phyloP scores from a whole-genome alignment of 2,888 invertebrate species.

The Drosophila conformis region DNA sequence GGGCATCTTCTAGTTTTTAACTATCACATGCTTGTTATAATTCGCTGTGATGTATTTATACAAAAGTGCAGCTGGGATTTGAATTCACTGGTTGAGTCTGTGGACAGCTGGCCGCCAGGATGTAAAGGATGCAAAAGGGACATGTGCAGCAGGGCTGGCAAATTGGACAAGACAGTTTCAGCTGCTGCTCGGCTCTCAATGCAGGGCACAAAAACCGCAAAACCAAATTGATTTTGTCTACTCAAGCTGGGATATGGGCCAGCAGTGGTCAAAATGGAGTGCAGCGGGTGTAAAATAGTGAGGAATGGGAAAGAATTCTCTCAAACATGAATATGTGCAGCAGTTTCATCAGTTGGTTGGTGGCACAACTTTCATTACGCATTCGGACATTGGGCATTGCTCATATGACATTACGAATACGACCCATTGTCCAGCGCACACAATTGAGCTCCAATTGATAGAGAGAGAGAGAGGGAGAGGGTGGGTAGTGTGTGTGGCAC shows the following conservation, averaged over 20 bases:
- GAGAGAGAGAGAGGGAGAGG: background rate
- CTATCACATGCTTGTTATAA: constrained; percentile 35
- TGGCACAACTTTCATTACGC: constrained; percentile 76
- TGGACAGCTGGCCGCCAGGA: constrained; percentile 18
- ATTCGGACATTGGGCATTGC: constrained; percentile 67
- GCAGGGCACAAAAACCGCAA: constrained; percentile 69
- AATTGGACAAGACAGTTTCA: constrained; percentile 60
- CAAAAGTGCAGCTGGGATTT: constrained; percentile 59
- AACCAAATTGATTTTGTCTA: constrained; percentile 79
- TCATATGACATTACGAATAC: constrained; percentile 76
- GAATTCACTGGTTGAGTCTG: constrained; percentile 17
- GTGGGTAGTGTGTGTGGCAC: constrained; percentile 4
- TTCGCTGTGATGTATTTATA: constrained; percentile 64
- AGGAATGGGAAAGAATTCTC: background rate
- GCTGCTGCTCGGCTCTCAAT: constrained; percentile 30
- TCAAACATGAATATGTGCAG: constrained; percentile 25
- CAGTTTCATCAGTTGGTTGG: constrained; percentile 51
- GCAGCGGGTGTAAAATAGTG: background rate
- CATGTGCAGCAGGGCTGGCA: constrained; percentile 50
- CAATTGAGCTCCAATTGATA: constrained; percentile 63
- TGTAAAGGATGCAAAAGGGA: constrained; percentile 7
- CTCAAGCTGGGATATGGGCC: constrained; percentile 63
- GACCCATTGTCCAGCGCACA: constrained; percentile 67
- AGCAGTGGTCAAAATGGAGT: constrained; percentile 1
- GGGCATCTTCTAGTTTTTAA: background rate